These are phyloP conservation scores for Xiphophorus hellerii DNA, from an alignment of 2,113 vertebrate species.

Conservation along the genomic window DNA sequence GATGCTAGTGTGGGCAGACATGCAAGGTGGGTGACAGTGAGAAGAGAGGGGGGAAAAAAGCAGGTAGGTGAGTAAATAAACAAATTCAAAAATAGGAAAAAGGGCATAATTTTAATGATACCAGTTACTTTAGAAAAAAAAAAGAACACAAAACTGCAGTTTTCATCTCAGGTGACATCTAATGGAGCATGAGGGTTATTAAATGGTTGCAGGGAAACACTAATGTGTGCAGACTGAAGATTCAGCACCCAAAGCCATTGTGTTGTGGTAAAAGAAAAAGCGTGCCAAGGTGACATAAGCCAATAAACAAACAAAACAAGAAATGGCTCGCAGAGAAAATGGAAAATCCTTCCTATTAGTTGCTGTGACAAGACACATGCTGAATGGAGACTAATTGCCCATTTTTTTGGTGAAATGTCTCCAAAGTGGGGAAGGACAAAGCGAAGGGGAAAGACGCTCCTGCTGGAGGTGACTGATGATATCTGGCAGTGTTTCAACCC, in stretches of 20 bases:
- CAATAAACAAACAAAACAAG: conserved; percentile 10
- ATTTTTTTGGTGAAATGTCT: conserved; percentile 51
- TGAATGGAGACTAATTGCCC: conserved; percentile 74
- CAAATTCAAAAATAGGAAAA: conserved; percentile 52
- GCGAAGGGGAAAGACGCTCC: conserved; percentile 56
- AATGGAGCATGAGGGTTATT: conserved; percentile 79
- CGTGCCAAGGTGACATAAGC: conserved; percentile 70
- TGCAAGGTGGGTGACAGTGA: conserved; percentile 55
- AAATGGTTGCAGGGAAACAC: conserved; percentile 65
- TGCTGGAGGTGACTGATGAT: conserved; percentile 59
- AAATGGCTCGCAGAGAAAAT: conserved; percentile 15
- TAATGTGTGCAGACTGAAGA: conserved; percentile 61
- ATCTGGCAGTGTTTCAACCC: conserved; percentile 63
- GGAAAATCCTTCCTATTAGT: conserved; percentile 65
- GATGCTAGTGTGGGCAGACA: conserved; percentile 62
- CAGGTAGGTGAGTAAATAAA: conserved; percentile 72
- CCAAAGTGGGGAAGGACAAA: conserved; percentile 54
- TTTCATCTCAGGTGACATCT: conserved; percentile 78
- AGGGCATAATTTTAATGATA: conserved; percentile 76
- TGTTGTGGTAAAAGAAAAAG: conserved; percentile 57
- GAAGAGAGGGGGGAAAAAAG: conserved; percentile 16
- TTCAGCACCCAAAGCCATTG: conserved; percentile 55
- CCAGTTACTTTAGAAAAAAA: conserved; percentile 32
- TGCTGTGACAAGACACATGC: conserved; percentile 47
- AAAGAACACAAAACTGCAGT: conserved; percentile 30